A percentile compares a stretch with the other conserved stretches of the same genome.
These are phyloP conservation scores for Lasioglossum malachurum DNA, from an alignment of 2,888 invertebrate genomes.

Conservation along the genomic window DNA sequence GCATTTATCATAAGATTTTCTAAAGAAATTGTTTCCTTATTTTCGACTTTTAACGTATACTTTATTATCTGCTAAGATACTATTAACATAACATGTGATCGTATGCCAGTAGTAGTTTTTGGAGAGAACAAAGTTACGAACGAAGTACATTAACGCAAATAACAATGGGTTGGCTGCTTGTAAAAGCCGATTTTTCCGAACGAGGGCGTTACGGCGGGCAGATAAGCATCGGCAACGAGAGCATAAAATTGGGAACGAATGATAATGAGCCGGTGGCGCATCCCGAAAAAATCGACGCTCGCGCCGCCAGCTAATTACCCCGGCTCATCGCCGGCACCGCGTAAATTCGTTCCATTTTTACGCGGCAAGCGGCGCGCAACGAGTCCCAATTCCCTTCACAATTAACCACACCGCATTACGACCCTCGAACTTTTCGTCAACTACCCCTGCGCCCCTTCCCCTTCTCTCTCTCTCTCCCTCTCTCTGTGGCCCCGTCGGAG, in stretches of 20 bases:
- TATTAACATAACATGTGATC: too few relatives aligned
- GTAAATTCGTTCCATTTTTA: constrained; percentile 53
- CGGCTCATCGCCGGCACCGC: neutral
- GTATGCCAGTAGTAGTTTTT: too few relatives aligned
- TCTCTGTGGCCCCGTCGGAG: constrained; percentile 6
- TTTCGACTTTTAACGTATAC: neutral
- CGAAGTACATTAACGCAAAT: too few relatives aligned
- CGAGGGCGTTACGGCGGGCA: too few relatives aligned
- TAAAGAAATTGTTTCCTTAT: neutral
- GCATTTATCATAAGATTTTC: too few relatives aligned
- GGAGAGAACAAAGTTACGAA: too few relatives aligned
- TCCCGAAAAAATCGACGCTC: constrained; percentile 29
- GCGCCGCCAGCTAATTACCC: constrained; percentile 43
- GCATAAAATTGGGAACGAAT: constrained; percentile 13
- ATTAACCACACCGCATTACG: constrained; percentile 57
- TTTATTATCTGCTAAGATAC: too few relatives aligned
- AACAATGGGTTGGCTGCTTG: neutral
- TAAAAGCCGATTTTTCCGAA: neutral
- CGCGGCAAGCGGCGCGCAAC: constrained; percentile 48
- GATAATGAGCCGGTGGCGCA: constrained; percentile 10
- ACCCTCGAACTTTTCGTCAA: constrained; percentile 63
- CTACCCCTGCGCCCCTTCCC: neutral
- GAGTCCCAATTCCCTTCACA: constrained; percentile 58
- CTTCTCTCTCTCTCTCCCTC: too few relatives aligned
- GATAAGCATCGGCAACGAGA: neutral